Evolutionary conservation across 2,797 vertebrate genomes (phyloP), one percentile per base, ranked within the genome.

Genomic region (Hypotaenidia philippensis): DNA sequence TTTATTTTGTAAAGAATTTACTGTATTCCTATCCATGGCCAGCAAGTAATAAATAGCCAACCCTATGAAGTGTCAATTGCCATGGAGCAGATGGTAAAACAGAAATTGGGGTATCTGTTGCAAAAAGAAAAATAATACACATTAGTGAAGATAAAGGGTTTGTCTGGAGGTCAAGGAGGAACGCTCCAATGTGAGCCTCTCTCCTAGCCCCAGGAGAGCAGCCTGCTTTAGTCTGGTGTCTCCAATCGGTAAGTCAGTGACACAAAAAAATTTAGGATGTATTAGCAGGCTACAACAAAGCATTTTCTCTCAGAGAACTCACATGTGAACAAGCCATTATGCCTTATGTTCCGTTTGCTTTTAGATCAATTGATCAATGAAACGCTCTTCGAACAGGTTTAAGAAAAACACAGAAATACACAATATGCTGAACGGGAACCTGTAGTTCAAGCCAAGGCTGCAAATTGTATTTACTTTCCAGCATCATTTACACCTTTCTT

Each of bases 1-100:
- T 97, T 97, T 96, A 97, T 97, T 98, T 97, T 97, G 93, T 94
- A 95, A 97, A 97, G 97, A 98, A 98, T 98, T 98, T 97, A 96
- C 97, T 88, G 66, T 92, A 92, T 96, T 97, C 93, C 97, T 96
- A 74, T 93, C 90, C 92, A 90, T 87, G 92, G 95, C 92, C 90
- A 95, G 94, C 91, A 91, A 93, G 94, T 83, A 97, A 96, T 88
- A 96, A 97, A 96, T 92, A 96, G 82, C 60, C 92, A 94, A 63
- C 38, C 50, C 65, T 93, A 68, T 65, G 45, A 93, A 38, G 55
- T 44, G 66, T 94, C 94, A 93, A 72, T 83, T 95, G 80, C 15
- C 44, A 52, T 13, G 12, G 83, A 96, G 87, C 80, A 96, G 31
- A 61, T 17, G 85, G 87, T 66, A 90, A 87, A 91, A 85, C 53